Evolutionary conservation across 2,113 vertebrate genomes (phyloP).

Genomic region (Nesogale talazaci): DNA sequence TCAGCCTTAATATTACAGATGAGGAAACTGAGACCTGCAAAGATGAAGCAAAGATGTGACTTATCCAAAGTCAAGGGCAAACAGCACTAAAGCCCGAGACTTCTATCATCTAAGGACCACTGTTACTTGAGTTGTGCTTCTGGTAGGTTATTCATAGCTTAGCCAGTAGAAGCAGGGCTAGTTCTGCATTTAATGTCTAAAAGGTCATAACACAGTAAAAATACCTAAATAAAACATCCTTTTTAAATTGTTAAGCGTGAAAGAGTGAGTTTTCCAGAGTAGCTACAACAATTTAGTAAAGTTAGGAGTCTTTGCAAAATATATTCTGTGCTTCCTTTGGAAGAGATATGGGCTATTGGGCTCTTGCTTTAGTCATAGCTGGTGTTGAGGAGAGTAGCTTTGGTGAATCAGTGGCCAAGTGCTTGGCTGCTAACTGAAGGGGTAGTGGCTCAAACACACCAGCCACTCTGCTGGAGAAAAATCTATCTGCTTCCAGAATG

Average conservation of each 20-base stretch:
- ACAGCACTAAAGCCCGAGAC: neutral
- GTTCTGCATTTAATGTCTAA: neutral
- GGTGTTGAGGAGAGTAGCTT: neutral
- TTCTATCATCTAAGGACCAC: neutral
- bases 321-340: slow-evolving; percentile 31
- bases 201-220: neutral
- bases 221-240: neutral
- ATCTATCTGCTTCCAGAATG: neutral
- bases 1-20: slow-evolving; percentile 9
- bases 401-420: neutral
- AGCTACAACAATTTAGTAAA: slow-evolving; percentile 38
- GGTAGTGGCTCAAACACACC: neutral
- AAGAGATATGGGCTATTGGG: neutral
- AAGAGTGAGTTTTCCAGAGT: slow-evolving; percentile 44
- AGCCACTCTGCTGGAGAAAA: neutral
- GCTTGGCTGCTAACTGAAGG: neutral
- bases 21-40: neutral
- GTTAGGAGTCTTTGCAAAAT: neutral
- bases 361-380: slow-evolving; percentile 1
- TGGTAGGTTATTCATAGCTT: neutral
- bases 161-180: neutral
- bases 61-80: neutral
- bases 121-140: neutral
- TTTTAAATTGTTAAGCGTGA: slow-evolving; percentile 35
- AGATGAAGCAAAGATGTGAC: neutral